A percentile compares a stretch with the other conserved stretches of the same genome.
Evolutionary conservation across 2,113 vertebrate species (phyloP).

Genomic region (Mastomys natalensis): DNA sequence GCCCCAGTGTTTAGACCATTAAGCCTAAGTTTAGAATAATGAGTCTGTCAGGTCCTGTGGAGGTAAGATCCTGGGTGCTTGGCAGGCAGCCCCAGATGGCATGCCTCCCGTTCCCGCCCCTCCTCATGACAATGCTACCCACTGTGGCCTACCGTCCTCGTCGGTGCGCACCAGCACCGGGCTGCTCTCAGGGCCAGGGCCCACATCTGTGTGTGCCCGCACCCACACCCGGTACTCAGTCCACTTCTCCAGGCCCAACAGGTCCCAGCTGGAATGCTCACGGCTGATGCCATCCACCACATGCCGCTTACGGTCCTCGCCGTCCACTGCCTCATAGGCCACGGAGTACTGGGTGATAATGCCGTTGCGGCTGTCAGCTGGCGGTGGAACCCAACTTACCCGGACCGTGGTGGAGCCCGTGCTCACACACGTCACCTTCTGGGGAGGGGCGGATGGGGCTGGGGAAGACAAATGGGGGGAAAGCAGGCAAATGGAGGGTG

Average conservation of each 20-base stretch:
- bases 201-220: slow-evolving; percentile 97
- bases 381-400: slow-evolving; percentile 99
- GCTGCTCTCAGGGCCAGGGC: slow-evolving; percentile 96
- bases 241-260: slow-evolving; percentile 99
- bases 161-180: slow-evolving; percentile 94
- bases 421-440: slow-evolving; percentile 94
- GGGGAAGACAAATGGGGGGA: slow-evolving; percentile 93
- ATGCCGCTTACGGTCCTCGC: slow-evolving; percentile 95
- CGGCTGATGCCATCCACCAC: slow-evolving; percentile 93
- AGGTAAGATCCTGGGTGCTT: neutral
- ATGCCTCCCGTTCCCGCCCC: neutral
- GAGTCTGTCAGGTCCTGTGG: neutral
- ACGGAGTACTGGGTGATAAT: slow-evolving; percentile 96
- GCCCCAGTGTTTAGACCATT: neutral
- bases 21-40: neutral
- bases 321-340: slow-evolving; percentile 87
- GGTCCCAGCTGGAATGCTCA: slow-evolving; percentile 93
- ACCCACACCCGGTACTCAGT: slow-evolving; percentile 99
- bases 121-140: slow-evolving; percentile 28
- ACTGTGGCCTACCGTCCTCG: slow-evolving; percentile 94
- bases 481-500: slow-evolving; percentile 86
- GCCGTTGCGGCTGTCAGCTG: slow-evolving; percentile 96
- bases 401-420: slow-evolving; percentile 96
- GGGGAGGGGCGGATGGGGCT: slow-evolving; percentile 99
- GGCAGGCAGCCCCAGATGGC: neutral